A percentile compares a stretch with the other conserved stretches of the same genome.
Evolutionary conservation across 2,113 vertebrate genomes (phyloP).

Genomic region (Nyctereutes procyonoides): DNA sequence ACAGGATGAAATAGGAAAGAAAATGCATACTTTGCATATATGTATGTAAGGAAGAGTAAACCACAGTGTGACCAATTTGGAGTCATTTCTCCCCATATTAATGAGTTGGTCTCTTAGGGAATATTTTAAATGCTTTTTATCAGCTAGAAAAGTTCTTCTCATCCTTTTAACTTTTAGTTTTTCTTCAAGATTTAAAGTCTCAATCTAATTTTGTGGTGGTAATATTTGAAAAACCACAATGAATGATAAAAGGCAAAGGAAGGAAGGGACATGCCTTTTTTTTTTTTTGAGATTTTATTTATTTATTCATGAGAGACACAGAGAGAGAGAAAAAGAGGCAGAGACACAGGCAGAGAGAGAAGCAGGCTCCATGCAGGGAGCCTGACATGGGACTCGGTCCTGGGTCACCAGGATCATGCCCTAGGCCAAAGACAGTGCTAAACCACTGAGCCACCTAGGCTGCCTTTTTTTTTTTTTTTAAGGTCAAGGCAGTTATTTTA

Average conservation of each 20-base stretch:
- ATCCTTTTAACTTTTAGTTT: neutral
- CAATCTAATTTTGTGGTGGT: neutral
- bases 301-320: no score
- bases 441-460: no score
- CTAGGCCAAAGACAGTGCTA: no score
- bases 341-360: no score
- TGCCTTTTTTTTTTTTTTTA: neutral
- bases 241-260: neutral
- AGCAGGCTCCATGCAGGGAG: no score
- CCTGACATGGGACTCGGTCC: no score
- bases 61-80: neutral
- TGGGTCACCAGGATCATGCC: no score
- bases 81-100: neutral
- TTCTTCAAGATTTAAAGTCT: conserved; percentile 34
- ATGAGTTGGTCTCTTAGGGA: neutral
- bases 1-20: neutral
- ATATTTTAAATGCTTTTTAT: conserved; percentile 9
- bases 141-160: neutral
- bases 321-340: no score
- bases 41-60: neutral
- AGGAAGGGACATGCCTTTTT: neutral
- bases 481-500: neutral
- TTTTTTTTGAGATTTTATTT: no score
- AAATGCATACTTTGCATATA: neutral
- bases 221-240: neutral